phyloP scores from a whole-genome alignment of 2,797 vertebrate species.

The Tenualosa thibaudeaui region DNA sequence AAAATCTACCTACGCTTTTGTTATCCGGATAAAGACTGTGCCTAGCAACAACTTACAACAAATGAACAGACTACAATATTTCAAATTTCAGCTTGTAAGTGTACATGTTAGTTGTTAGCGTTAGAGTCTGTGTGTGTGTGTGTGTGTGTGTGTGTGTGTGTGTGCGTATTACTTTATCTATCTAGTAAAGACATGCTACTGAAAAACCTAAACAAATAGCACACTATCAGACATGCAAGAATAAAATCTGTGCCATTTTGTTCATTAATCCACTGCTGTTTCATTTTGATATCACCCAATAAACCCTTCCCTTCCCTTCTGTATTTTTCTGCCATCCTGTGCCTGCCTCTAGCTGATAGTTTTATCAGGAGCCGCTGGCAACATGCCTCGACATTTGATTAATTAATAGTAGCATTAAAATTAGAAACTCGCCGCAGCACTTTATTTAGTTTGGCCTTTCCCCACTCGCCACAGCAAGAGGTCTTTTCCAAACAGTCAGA shows the following conservation, averaged over 20 bases:
- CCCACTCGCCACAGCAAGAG: conserved; percentile 7
- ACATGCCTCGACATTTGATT: conserved; percentile 58
- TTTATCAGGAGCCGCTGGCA: conserved; percentile 52
- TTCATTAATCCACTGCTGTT: conserved; percentile 52
- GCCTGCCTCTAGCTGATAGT: conserved; percentile 53
- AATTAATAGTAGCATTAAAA: conserved; percentile 63
- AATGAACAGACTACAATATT: not conserved
- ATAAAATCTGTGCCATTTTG: conserved; percentile 57
- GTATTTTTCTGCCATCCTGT: conserved; percentile 49
- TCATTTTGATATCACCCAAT: conserved; percentile 62
- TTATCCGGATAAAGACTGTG: not conserved
- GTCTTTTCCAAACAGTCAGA: not conserved
- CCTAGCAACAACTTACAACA: not conserved
- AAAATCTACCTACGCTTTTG: not conserved
- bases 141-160: not conserved
- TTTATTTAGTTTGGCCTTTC: conserved; percentile 61
- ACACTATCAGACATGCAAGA: not conserved
- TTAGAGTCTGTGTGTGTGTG: not conserved
- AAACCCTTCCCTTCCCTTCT: conserved; percentile 41
- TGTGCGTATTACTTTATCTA: not conserved
- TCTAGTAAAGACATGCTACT: not conserved
- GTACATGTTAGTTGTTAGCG: not conserved
- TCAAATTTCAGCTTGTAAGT: not conserved
- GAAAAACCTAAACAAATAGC: not conserved
- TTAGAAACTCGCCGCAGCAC: conserved; percentile 47